Base-by-base conservation (phyloP, 2,888 invertebrate genomes). In the Dione vanillae region DNA sequence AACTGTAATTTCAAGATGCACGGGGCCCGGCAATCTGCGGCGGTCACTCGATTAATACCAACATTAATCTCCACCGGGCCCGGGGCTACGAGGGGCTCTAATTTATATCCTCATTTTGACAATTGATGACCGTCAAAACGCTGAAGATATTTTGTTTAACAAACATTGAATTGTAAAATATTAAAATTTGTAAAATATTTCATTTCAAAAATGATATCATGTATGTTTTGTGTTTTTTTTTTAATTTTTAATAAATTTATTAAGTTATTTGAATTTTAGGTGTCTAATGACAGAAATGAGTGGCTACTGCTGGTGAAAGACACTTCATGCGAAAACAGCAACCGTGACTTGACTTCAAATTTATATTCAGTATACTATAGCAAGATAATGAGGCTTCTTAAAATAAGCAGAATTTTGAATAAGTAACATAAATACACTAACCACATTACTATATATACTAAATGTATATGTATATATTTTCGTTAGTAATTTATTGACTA, bases 21-120 rank as follows among this genome's bases (percentile, higher is more conserved):
- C 49, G 49, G 43, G 49, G 56, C 61, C 70, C 65, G 61, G 69
- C 71, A 69, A 73, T 68, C 75, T 71, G 88, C 79, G 80, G 85
- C 82, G 91, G 91, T 91, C 91, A 92, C 87, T 91, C 92, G 92
- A 92, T 92, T 93, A 92, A 92, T 92, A 86, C 89, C 82, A 83
- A 83, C 92, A 92, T 92, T 92, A 92, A 92, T 93, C 92, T 90
- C 86, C 78, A 79, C 82, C 80, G 82, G 82, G 82, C 85, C 82
- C 78, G 76, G 70, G 78, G 80, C 77, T 76, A 74, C 76, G 80
- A 80, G 85, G 86, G 86, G 83, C 81, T 68, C 81, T 88, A 91
- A 92, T 92, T 92, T 92, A 92, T 92, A 84, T 85, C 86, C 83
- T 86, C 87, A 86, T 91, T 92, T 83, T 87, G 86, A 87, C 90